Base-by-base conservation (phyloP, 1,140 invertebrate species). In the Drosophila repletoides region DNA sequence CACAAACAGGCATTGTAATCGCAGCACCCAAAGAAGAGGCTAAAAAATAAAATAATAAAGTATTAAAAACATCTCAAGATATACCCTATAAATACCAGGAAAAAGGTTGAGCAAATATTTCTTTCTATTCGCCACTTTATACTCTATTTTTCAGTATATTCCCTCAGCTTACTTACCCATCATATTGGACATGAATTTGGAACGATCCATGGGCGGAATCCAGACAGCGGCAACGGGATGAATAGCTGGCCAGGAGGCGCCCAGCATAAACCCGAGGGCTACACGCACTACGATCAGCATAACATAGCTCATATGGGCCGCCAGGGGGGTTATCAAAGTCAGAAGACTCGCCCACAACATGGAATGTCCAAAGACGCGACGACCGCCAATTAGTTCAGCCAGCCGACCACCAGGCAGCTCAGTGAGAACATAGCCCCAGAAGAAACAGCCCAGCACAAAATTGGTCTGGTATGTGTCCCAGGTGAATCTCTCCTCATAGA, bases 211-310 rank as follows among this genome's bases (percentile, higher is more conserved):
- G 0, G 96, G 96, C 6, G 97, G 97, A 58, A 97, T 95, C 97
- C 97, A 98, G 72, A 95, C 94, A 0, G 96, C 95, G 17, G 96
- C 95, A 92, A 98, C 94, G 1, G 96, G 95, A 68, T 96, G 94
- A 58, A 98, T 97, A 10, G 96, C 94, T 14, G 97, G 97, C 94
- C 96, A 98, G 3, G 96, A 97, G 3, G 95, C 96, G 53, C 97
- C 93, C 83, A 96, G 91, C 91, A 95, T 93, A 87, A 96, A 95
- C 38, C 95, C 95, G 0, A 96, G 89, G 2, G 95, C 49, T 0
- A 94, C 93, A 45, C 95, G 92, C 0, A 94, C 88, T 5, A 93
- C 90, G 7, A 95, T 92, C 4, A 95, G 89, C 43, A 92, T 92
- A 4, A 92, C 89, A 73, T 93, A 94, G 38, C 93, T 92, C 1